phyloP scores from a whole-genome alignment of 2,888 invertebrate species.

The Deilephila porcellus region DNA sequence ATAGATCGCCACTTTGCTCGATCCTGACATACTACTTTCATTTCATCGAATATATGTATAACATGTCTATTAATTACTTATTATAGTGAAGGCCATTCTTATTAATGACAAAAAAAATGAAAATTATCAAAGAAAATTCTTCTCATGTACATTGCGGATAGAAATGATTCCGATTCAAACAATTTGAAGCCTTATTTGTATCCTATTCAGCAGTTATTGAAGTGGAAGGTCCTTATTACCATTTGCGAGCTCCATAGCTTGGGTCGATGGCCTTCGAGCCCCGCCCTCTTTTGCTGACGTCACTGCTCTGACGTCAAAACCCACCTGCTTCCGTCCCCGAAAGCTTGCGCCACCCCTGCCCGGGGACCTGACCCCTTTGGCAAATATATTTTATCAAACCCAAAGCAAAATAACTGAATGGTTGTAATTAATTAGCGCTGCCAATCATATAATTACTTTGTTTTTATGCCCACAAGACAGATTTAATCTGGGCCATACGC shows the following conservation, averaged over 20 bases:
- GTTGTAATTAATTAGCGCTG: conserved; percentile 42
- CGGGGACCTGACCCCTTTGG: conserved; percentile 55
- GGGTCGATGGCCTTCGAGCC: conserved; percentile 69
- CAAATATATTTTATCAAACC: conserved; percentile 58
- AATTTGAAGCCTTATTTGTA: background rate
- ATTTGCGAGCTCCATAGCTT: conserved; percentile 34
- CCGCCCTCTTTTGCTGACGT: conserved; percentile 73
- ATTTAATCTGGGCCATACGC: too few species aligned
- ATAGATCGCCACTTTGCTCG: too few species aligned
- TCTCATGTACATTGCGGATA: background rate
- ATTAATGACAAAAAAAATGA: background rate
- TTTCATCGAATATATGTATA: too few species aligned
- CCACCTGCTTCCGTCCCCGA: conserved; percentile 60
- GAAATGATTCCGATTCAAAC: background rate
- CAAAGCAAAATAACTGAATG: conserved; percentile 42
- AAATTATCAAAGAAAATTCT: too few species aligned
- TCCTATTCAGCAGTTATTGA: conserved; percentile 4
- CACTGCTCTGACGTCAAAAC: conserved; percentile 75
- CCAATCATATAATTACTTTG: background rate
- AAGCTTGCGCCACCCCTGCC: conserved; percentile 47
- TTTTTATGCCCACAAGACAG: conserved; percentile 4
- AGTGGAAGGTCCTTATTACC: conserved; percentile 12
- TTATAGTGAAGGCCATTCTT: background rate
- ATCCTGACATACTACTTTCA: too few species aligned
- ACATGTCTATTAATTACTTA: background rate